Percentiles rank a stretch among this genome's conserved stretches.
Conservation (phyloP, 2,797 vertebrate species). For the Acanthopagrus latus region DNA sequence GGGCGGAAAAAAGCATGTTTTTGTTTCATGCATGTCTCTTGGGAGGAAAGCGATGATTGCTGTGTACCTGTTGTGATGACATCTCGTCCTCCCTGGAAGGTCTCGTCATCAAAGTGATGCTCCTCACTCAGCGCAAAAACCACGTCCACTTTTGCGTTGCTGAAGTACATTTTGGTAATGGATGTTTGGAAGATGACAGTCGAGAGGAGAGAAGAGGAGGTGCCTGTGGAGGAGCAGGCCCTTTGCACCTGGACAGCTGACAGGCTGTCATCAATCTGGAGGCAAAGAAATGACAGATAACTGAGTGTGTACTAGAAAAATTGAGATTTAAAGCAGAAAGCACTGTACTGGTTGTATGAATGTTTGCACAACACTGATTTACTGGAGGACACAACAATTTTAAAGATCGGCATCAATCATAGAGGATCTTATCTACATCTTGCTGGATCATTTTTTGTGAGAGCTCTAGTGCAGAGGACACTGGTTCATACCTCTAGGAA, state of each 20-base stretch:
- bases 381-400: background rate
- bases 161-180: slow-evolving; percentile 62
- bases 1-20: no score
- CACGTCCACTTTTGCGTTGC: slow-evolving; percentile 72
- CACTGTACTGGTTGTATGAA: no score
- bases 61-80: slow-evolving; percentile 71
- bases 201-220: slow-evolving; percentile 51
- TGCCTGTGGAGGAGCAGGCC: slow-evolving; percentile 59
- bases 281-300: slow-evolving; percentile 1
- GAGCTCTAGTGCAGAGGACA: no score
- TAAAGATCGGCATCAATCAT: background rate
- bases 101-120: slow-evolving; percentile 75
- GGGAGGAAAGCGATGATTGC: background rate
- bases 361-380: no score
- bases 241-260: slow-evolving; percentile 50
- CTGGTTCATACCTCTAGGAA: no score
- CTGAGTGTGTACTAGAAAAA: background rate
- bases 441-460: background rate
- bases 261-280: slow-evolving; percentile 69
- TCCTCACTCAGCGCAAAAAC: slow-evolving; percentile 20
- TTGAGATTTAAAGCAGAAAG: background rate
- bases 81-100: slow-evolving; percentile 66
- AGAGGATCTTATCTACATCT: background rate
- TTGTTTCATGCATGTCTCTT: background rate
- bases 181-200: slow-evolving; percentile 50